phyloP scores from a whole-genome alignment of 2,888 invertebrate species.

The Acanthosepion lycidas region DNA sequence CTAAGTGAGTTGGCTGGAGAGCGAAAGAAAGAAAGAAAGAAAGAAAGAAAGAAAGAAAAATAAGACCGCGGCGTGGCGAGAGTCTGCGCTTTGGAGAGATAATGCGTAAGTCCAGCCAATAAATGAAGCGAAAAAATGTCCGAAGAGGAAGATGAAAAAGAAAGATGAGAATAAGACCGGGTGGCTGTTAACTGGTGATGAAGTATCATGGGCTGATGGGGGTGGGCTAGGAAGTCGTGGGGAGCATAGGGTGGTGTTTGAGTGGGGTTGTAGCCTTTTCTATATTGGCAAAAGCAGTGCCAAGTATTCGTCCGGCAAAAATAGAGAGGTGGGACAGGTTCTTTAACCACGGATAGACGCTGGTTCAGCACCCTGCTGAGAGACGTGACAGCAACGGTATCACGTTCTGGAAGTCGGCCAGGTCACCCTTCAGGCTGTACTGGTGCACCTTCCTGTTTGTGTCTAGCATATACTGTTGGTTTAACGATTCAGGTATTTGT shows the following conservation, averaged over 20 bases:
- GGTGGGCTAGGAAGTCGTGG: background rate
- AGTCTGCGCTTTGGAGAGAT: background rate
- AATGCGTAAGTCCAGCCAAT: background rate
- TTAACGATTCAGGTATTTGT: background rate
- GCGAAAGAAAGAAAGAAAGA: background rate
- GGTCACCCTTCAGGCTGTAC: background rate
- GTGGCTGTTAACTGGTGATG: background rate
- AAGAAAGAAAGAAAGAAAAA: background rate
- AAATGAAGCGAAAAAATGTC: slow-evolving; percentile 33
- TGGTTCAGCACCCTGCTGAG: background rate
- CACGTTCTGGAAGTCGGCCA: slow-evolving; percentile 16
- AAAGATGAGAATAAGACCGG: background rate
- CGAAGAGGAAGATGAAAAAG: background rate
- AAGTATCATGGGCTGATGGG: background rate
- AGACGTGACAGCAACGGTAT: slow-evolving; percentile 33
- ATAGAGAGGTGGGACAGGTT: background rate
- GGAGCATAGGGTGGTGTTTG: background rate
- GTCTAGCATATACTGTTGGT: background rate
- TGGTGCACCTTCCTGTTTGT: background rate
- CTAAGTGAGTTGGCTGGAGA: background rate
- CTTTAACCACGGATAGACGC: background rate
- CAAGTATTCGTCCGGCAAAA: background rate
- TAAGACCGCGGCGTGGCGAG: background rate
- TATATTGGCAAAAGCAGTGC: background rate
- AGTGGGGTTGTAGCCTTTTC: background rate